Conservation (phyloP, 2,113 vertebrate species). For the Indicator maculatus region DNA sequence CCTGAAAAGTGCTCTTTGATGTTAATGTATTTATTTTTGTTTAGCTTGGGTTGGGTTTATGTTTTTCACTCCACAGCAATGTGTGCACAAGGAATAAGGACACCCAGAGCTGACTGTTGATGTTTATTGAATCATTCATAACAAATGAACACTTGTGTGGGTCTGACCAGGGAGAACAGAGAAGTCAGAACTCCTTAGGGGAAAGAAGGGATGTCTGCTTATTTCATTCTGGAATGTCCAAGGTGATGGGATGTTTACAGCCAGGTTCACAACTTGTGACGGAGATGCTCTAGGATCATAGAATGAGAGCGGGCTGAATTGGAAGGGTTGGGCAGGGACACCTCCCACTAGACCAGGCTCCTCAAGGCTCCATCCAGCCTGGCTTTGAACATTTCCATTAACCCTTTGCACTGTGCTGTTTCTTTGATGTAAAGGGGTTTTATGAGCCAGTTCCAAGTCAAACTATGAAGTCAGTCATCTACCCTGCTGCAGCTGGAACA, state of each 20-base stretch:
- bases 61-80: neutral
- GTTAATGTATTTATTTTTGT: neutral
- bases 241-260: neutral
- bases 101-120: neutral
- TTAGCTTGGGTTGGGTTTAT: neutral
- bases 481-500: neutral
- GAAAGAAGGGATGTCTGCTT: neutral
- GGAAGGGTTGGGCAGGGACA: too few species aligned
- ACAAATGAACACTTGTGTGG: constrained; percentile 1
- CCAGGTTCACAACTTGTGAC: neutral
- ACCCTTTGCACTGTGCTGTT: neutral
- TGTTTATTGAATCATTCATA: constrained; percentile 54
- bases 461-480: neutral
- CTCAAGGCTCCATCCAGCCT: too few species aligned
- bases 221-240: neutral
- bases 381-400: neutral
- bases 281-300: neutral
- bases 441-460: neutral
- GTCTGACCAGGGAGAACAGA: neutral
- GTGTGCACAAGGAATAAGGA: constrained; percentile 8
- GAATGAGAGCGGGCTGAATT: too few species aligned
- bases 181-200: neutral
- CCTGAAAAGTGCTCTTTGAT: neutral
- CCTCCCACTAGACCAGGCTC: too few species aligned
- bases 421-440: neutral